These are phyloP conservation scores for Sipha maydis DNA, from an alignment of 2,888 invertebrate genomes.

Conservation along the genomic window DNA sequence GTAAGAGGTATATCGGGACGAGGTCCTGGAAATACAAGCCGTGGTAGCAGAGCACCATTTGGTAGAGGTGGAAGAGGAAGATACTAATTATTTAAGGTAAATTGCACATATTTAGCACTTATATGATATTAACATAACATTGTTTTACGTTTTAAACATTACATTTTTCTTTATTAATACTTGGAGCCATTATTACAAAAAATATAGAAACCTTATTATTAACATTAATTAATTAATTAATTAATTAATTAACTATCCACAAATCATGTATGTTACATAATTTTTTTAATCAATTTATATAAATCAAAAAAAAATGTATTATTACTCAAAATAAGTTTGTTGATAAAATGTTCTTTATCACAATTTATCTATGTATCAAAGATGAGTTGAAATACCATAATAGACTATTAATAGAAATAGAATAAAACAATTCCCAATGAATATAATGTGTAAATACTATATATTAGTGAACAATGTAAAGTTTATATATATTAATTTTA, in stretches of 20 bases:
- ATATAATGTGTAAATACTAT: too few relatives aligned
- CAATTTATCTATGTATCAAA: too few relatives aligned
- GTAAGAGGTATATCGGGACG: conserved; percentile 38
- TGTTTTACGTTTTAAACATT: not conserved
- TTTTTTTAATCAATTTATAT: not conserved
- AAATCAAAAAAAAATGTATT: too few relatives aligned
- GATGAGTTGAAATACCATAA: not conserved
- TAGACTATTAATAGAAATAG: too few relatives aligned
- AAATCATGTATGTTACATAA: not conserved
- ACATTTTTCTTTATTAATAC: not conserved
- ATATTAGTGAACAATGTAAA: too few relatives aligned
- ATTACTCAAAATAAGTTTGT: too few relatives aligned
- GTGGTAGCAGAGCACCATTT: conserved; percentile 45
- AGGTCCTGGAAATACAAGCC: conserved; percentile 30
- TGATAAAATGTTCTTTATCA: too few relatives aligned
- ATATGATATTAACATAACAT: conserved; percentile 23
- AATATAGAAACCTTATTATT: conserved; percentile 19
- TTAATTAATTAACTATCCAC: too few relatives aligned
- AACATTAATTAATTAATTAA: not conserved
- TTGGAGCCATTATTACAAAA: conserved; percentile 57
- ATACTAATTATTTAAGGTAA: conserved; percentile 54
- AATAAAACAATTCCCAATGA: not conserved
- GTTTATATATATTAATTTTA: too few relatives aligned
- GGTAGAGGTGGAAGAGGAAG: conserved; percentile 64
- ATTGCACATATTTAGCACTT: not conserved